Evolutionary conservation across 1,140 invertebrate genomes (phyloP).

Genomic region (Dendroctonus ponderosae): DNA sequence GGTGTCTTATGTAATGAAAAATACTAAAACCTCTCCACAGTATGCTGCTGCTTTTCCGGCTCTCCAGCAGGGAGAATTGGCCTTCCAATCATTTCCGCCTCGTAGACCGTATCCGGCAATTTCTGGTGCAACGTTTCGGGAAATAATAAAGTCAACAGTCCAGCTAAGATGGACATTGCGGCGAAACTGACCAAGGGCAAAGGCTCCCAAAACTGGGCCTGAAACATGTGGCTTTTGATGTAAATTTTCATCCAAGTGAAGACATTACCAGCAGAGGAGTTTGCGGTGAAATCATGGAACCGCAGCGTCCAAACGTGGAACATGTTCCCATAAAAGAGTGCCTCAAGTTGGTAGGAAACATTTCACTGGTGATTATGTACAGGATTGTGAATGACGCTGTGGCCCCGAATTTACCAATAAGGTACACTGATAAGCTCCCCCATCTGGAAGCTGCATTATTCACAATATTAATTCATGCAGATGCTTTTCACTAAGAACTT

Average conservation of each 20-base stretch:
- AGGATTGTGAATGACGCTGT: constrained; percentile 55
- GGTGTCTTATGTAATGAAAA: too few relatives aligned
- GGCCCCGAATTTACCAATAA: constrained; percentile 69
- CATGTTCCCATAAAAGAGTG: constrained; percentile 61
- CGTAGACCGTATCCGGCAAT: constrained; percentile 67
- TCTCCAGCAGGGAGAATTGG: background rate
- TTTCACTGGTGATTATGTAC: constrained; percentile 56
- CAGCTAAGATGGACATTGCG: constrained; percentile 61
- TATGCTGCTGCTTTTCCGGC: too few relatives aligned
- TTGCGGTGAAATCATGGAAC: constrained; percentile 72
- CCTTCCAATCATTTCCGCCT: constrained; percentile 61
- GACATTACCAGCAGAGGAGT: constrained; percentile 60
- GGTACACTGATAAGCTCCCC: constrained; percentile 67
- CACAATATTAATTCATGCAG: too few relatives aligned
- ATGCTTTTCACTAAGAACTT: too few relatives aligned
- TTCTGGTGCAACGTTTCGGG: constrained; percentile 68
- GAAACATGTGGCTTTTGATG: constrained; percentile 10
- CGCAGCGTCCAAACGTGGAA: constrained; percentile 70
- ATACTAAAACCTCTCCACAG: too few relatives aligned
- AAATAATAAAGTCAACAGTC: constrained; percentile 61
- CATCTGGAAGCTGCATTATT: constrained; percentile 56
- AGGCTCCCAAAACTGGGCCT: constrained; percentile 45
- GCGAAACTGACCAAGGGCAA: constrained; percentile 69
- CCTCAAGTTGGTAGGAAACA: constrained; percentile 55
- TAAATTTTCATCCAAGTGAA: background rate